phyloP scores from a whole-genome alignment of 2,113 vertebrate genomes.

The Lampris megalopsis region DNA sequence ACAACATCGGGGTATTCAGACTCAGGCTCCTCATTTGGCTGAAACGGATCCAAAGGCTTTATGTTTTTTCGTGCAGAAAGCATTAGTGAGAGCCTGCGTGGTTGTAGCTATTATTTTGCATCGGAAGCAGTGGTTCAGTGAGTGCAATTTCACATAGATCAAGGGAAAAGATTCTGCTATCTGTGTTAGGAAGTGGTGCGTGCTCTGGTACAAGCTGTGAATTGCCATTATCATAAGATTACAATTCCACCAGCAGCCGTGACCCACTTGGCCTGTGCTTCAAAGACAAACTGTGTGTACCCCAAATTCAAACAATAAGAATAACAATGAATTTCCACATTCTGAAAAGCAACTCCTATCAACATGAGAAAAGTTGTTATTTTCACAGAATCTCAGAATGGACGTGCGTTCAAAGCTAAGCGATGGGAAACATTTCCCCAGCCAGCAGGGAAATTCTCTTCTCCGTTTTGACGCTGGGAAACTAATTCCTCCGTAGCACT shows the following conservation, averaged over 20 bases:
- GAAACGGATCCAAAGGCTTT: too few species aligned
- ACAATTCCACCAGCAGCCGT: neutral
- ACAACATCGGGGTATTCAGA: too few species aligned
- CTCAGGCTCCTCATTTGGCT: too few species aligned
- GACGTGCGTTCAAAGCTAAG: conserved; percentile 16
- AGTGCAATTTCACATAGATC: neutral
- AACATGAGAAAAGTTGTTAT: too few species aligned
- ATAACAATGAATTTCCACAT: too few species aligned
- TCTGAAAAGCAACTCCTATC: too few species aligned
- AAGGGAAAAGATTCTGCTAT: neutral
- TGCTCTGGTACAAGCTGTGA: neutral
- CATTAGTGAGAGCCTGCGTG: neutral
- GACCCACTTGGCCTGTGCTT: conserved; percentile 10
- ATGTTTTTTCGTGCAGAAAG: too few species aligned
- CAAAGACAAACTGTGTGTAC: neutral
- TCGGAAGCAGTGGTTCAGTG: neutral
- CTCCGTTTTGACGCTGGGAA: conserved; percentile 17
- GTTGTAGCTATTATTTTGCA: neutral
- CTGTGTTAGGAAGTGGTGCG: neutral
- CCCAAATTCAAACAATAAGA: neutral
- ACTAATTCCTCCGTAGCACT: conserved; percentile 38
- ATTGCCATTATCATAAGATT: conserved; percentile 24
- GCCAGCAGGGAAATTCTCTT: neutral
- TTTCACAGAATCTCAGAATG: neutral
- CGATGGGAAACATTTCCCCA: conserved; percentile 7